A percentile compares a stretch with the other conserved stretches of the same genome.
These are phyloP conservation scores for Eidolon dupreanum DNA, from an alignment of 2,797 vertebrate genomes.

Conservation along the genomic window DNA sequence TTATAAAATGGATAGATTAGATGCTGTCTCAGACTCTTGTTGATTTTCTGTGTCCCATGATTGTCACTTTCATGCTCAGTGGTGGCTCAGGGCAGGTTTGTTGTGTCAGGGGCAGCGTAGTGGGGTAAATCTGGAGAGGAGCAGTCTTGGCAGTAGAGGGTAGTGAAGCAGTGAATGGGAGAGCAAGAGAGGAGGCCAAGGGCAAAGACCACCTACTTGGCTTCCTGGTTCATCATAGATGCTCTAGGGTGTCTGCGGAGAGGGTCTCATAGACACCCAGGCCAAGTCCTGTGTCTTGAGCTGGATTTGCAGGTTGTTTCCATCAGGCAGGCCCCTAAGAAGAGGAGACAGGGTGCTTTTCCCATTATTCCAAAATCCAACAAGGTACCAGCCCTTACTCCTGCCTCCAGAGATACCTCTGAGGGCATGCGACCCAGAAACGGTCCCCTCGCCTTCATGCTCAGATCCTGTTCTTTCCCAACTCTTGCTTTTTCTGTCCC, in stretches of 20 bases:
- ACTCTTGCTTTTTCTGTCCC: neutral
- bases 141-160: neutral
- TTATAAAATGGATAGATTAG: neutral
- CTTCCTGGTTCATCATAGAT: constrained; percentile 48
- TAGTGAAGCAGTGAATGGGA: neutral
- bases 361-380: neutral
- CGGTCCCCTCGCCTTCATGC: neutral
- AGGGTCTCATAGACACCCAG: neutral
- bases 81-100: neutral
- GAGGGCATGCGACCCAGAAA: neutral
- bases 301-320: neutral
- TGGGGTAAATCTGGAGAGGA: neutral
- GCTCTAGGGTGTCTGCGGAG: neutral
- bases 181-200: neutral
- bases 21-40: neutral
- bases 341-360: neutral
- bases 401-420: neutral
- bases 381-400: neutral
- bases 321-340: neutral
- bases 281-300: neutral
- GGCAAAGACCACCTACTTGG: constrained; percentile 20
- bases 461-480: neutral
- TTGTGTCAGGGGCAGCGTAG: neutral
- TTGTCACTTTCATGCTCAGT: neutral
- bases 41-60: neutral